Percentiles rank a stretch among this genome's conserved stretches.
Evolutionary conservation across 2,888 invertebrate genomes (phyloP).

Genomic region (Perdita meconis): DNA sequence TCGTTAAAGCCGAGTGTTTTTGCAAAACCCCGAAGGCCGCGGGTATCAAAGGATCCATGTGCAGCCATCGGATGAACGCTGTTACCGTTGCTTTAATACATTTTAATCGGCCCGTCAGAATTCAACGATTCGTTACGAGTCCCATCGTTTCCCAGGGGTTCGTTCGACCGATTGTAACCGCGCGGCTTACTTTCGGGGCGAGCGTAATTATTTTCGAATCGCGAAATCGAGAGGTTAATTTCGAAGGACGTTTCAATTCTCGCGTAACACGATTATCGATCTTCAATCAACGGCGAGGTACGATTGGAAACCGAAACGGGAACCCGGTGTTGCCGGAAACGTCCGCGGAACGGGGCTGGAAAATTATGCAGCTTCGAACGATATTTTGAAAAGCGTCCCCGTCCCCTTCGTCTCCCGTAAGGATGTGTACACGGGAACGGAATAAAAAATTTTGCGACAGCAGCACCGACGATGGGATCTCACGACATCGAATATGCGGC

Average conservation of each 20-base stretch:
- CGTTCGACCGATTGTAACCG: conserved; percentile 36
- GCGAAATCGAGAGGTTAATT: not conserved
- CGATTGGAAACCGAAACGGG: no score
- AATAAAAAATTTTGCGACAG: conserved; percentile 66
- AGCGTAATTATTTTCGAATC: conserved; percentile 6
- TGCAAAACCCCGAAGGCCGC: conserved; percentile 13
- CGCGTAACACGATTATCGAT: not conserved
- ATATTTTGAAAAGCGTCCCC: conserved; percentile 27
- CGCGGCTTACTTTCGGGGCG: not conserved
- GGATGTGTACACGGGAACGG: conserved; percentile 37
- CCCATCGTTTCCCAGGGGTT: not conserved
- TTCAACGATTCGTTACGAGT: conserved; percentile 6
- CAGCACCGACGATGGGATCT: conserved; percentile 41
- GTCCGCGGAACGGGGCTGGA: not conserved
- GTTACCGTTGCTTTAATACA: conserved; percentile 41
- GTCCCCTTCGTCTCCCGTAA: not conserved
- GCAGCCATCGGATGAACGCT: not conserved
- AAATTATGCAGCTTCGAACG: conserved; percentile 43
- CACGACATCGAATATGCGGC: conserved; percentile 66
- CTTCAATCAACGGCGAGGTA: not conserved
- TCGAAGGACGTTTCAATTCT: no score
- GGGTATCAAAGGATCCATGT: conserved; percentile 11
- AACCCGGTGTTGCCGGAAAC: not conserved
- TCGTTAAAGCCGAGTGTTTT: conserved; percentile 34
- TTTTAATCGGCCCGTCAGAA: conserved; percentile 25